Evolutionary conservation across 2,888 invertebrate species (phyloP).

Genomic region (Andricus quercusramuli): DNA sequence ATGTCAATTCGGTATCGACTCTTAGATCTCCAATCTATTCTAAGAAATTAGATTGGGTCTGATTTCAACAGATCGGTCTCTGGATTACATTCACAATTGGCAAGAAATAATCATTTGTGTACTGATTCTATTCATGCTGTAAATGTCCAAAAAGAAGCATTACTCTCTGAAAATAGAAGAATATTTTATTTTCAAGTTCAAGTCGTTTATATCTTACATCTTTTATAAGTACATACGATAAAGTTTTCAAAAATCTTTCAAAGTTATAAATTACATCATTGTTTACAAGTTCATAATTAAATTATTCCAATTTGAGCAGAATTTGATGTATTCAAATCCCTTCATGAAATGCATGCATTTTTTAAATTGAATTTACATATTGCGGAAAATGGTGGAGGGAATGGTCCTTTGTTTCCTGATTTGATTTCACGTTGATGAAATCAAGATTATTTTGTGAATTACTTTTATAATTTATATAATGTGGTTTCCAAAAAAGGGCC

Average conservation of each 20-base stretch:
- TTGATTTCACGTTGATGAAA: background rate
- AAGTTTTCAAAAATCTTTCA: no score
- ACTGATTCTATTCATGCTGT: no score
- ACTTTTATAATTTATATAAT: background rate
- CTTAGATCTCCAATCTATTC: background rate
- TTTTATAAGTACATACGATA: no score
- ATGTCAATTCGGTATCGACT: constrained; percentile 2
- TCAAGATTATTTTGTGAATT: background rate
- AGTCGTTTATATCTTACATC: no score
- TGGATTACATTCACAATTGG: background rate
- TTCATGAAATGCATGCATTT: background rate
- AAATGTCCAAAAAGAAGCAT: no score
- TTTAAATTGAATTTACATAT: background rate
- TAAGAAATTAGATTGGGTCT: background rate
- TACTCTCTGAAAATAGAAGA: no score
- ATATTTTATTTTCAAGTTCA: no score
- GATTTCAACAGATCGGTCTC: background rate
- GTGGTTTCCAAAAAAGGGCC: background rate
- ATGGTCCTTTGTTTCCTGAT: background rate
- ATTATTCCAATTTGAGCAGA: no score
- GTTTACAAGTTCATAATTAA: no score
- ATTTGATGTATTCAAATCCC: no score
- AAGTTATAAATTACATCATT: no score
- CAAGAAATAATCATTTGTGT: no score
- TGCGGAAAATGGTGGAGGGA: background rate